Evolutionary conservation across 1,140 invertebrate genomes (phyloP), one percentile per base, ranked within the genome.

Genomic region (Bombus polaris): DNA sequence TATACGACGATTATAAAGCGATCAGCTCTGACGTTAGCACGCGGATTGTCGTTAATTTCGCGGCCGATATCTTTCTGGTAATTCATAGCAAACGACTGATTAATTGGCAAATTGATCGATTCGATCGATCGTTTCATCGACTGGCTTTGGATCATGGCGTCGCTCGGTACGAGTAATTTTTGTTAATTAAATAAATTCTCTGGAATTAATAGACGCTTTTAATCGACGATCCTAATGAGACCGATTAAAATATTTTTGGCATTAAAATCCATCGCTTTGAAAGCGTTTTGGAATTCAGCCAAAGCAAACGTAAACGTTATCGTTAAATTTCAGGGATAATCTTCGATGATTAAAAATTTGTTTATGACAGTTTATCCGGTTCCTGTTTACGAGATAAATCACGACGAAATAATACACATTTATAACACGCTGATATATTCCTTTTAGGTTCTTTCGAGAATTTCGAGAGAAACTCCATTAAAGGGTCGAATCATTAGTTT

Each of bases 401-500:
- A 82, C 73, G 65, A 32, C 32, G 53, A 66, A 84, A 87, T 83
- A 86, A 86, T 76, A 74, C 59, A 28, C 75, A 62, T 53, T 22
- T 53, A 22, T 18, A 18, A 44, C 44, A 44, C 3, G 44, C 44
- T 53, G 47, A 53, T 8, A 53, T 53, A 53, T 53, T 47, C 18
- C 5, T 53, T 53, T 22, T 53, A 53, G 18, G 1, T 53, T 53
- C 1, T 53, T 22, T 22, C 47, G 1, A 53, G 6, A 53, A 53
- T 22, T 5, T 53, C 47, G 18, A 22, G 47, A 22, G 47, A 53
- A 53, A 53, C 18, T 53, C 1, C 18, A 8, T 53, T 83, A 88
- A 88, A 90, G 77, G 87, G 83, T 90, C 85, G 74, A 70, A 87
- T 90, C 87, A 78, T 86, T 89, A 70, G 32, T 66, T 81, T 85